Conservation (phyloP, 2,113 vertebrate species). For the Paradoxurus hermaphroditus region DNA sequence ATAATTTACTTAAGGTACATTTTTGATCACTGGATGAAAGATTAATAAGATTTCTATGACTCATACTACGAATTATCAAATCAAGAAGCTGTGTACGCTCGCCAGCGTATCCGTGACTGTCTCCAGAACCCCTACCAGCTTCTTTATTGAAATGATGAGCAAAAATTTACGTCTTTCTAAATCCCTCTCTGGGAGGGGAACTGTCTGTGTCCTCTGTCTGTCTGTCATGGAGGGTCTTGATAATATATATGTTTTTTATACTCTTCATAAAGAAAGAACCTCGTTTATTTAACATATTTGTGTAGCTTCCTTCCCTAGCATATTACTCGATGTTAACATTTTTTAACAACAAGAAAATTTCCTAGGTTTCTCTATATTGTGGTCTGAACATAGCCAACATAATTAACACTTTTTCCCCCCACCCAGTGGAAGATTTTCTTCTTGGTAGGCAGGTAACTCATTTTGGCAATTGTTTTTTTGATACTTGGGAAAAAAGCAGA, state of each 20-base stretch:
- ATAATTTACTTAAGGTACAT: neutral
- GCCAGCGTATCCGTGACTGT: neutral
- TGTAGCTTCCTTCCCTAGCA: neutral
- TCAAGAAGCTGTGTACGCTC: neutral
- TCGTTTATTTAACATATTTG: neutral
- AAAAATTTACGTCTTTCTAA: neutral
- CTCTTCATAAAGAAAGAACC: neutral
- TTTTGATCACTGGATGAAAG: neutral
- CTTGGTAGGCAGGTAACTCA: neutral
- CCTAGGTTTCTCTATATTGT: neutral
- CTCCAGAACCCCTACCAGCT: neutral
- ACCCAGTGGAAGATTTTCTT: neutral
- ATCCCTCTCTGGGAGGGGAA: neutral
- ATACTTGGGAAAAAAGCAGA: neutral
- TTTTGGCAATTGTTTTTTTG: conserved; percentile 5
- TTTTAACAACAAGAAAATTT: neutral
- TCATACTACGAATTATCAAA: neutral
- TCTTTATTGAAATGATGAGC: neutral
- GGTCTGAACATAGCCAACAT: neutral
- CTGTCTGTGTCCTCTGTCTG: neutral
- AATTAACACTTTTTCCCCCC: neutral
- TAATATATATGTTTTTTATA: neutral
- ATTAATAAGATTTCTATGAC: neutral
- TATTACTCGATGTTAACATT: neutral
- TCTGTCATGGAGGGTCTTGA: neutral